A percentile compares a stretch with the other conserved stretches of the same genome.
Evolutionary conservation across 2,888 invertebrate genomes (phyloP).

Genomic region (Agrenia bidenticulata): DNA sequence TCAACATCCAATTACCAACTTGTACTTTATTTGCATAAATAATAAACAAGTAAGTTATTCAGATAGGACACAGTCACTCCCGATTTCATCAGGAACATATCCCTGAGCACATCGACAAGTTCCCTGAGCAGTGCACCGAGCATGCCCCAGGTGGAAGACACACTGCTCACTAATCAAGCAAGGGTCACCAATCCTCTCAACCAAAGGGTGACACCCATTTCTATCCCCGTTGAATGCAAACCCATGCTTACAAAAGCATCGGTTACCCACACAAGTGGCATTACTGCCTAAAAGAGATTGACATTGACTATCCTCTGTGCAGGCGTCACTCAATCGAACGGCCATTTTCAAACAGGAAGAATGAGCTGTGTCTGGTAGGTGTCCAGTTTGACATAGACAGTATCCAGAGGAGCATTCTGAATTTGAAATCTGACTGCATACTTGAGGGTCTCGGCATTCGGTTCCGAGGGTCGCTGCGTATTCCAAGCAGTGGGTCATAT

Average conservation of each 20-base stretch:
- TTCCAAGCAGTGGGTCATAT: background rate
- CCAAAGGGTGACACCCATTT: background rate
- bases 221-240: background rate
- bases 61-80: background rate
- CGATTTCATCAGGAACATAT: background rate
- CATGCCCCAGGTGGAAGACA: background rate
- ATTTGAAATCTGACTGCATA: background rate
- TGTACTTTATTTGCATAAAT: too few species aligned
- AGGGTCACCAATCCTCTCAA: background rate
- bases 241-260: slow-evolving; percentile 4
- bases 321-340: background rate
- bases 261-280: background rate
- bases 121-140: background rate
- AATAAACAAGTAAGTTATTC: too few species aligned
- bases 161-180: background rate
- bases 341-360: background rate
- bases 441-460: background rate
- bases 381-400: background rate
- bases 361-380: background rate
- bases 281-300: background rate
- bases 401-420: background rate
- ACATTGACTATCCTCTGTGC: slow-evolving; percentile 1
- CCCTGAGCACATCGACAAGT: background rate
- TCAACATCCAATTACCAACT: too few species aligned
- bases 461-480: background rate